Percentiles rank a stretch among this genome's conserved stretches.
Conservation (phyloP, 2,888 invertebrate species). For the Stegana nigrithorax region DNA sequence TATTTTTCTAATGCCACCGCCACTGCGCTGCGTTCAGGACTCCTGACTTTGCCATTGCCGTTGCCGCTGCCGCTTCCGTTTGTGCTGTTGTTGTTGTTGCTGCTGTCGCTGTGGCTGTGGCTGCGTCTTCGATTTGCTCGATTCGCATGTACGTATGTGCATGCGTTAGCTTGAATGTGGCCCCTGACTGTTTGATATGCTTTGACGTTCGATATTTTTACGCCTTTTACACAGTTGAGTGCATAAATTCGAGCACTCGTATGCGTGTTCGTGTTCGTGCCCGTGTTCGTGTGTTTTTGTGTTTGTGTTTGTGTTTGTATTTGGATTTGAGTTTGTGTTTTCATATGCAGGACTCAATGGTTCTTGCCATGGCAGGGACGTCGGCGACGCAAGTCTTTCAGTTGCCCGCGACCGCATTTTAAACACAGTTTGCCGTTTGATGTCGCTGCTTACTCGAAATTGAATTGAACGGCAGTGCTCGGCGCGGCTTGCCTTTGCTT, state of each 20-base stretch:
- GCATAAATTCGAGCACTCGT: conserved; percentile 41
- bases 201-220: conserved; percentile 42
- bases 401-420: background rate
- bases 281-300: no score
- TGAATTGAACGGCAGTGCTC: conserved; percentile 36
- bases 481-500: no score
- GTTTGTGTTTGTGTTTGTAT: conserved; percentile 39
- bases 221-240: conserved; percentile 53
- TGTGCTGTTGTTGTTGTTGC: conserved; percentile 15
- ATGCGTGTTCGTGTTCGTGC: conserved; percentile 1
- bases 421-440: conserved; percentile 24
- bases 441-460: conserved; percentile 34
- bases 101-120: no score
- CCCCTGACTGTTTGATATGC: conserved; percentile 18
- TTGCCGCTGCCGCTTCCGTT: conserved; percentile 14
- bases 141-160: background rate
- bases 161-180: background rate
- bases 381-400: no score
- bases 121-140: no score
- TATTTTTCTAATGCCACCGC: no score
- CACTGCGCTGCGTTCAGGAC: no score
- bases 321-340: conserved; percentile 27
- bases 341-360: background rate
- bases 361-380: no score
- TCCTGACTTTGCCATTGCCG: background rate